These are phyloP conservation scores for Glaucomys volans DNA, from an alignment of 2,113 vertebrate species.

Conservation along the genomic window DNA sequence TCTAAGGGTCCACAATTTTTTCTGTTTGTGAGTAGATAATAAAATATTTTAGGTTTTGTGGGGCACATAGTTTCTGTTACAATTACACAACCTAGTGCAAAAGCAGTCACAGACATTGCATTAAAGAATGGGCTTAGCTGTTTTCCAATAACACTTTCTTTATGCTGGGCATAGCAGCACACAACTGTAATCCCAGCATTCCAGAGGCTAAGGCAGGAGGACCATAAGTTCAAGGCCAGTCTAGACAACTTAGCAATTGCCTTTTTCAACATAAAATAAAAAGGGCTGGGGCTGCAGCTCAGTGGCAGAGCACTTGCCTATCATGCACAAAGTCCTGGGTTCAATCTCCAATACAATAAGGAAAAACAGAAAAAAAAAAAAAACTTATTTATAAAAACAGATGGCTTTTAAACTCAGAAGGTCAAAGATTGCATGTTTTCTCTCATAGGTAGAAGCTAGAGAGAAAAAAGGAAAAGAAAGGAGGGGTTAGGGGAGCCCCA, in stretches of 20 bases:
- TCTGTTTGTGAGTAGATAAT: not conserved
- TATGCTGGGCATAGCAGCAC: not conserved
- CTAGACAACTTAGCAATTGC: not conserved
- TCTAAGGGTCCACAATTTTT: not conserved
- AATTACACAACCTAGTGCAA: not conserved
- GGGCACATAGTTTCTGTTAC: not conserved
- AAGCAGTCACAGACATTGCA: not conserved
- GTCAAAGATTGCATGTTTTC: no score
- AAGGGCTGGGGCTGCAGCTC: no score
- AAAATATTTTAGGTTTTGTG: not conserved
- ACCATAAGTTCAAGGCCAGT: not conserved
- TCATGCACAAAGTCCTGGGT: no score
- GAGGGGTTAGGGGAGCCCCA: no score
- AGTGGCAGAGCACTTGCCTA: no score
- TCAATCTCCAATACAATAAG: no score
- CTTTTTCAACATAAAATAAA: no score
- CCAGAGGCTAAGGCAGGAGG: not conserved
- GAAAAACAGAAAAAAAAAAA: no score
- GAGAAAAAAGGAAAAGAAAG: no score
- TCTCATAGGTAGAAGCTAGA: no score
- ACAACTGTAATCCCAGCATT: not conserved
- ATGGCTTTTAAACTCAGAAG: not conserved
- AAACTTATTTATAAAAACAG: not conserved
- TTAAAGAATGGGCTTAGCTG: not conserved
- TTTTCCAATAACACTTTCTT: conserved; percentile 41